Base-by-base conservation (phyloP, 2,113 vertebrate species). In the Telmatochromis bifrenatus region DNA sequence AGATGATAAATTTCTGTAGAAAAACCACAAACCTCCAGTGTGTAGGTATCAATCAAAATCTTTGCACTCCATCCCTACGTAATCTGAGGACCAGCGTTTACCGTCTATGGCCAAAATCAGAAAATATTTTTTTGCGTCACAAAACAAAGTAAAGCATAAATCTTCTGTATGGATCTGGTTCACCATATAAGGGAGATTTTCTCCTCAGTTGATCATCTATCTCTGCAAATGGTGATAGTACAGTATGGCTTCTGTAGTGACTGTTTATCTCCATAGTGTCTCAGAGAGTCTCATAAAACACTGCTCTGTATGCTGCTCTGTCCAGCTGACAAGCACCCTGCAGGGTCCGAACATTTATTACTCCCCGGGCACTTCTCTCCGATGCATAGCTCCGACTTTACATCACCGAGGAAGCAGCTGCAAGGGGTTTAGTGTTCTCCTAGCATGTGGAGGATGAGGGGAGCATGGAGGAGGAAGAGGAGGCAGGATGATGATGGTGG, bases 321-420 rank as follows among this genome's bases (percentile, higher is more conserved):
- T 86, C 83, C 92, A 90, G 88, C 86, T 33, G 68, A 85, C 79
- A 58, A 83, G 88, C 88, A 75, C 89, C 92, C 92, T 88, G 90
- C 82, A n/a, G 86, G 75, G 93, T 77, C 55, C 5, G 31, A 37
- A 62, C 93, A 93, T 94, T 95, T 93, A 96, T 92, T 88, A 56
- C 89, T 88, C 93, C 88, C 90, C 11, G 35, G 80, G 65, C 47
- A 26, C 89, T 89, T 80, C 84, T 88, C 90, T 91, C 54, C 47
- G 39, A 90, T 82, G 81, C 94, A 96, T 96, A 95, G 85, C 95
- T 96, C 89, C 23, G 49, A 68, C 94, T 95, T 96, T 94, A 96
- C 94, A 94, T 97, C 96, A 96, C 82, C 33, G 88, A 95, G 96
- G 95, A 96, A 96, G 95, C 97, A 96, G 96, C 96, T 96, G 96